Conservation (phyloP, 1,140 invertebrate species). For the Myzus persicae region DNA sequence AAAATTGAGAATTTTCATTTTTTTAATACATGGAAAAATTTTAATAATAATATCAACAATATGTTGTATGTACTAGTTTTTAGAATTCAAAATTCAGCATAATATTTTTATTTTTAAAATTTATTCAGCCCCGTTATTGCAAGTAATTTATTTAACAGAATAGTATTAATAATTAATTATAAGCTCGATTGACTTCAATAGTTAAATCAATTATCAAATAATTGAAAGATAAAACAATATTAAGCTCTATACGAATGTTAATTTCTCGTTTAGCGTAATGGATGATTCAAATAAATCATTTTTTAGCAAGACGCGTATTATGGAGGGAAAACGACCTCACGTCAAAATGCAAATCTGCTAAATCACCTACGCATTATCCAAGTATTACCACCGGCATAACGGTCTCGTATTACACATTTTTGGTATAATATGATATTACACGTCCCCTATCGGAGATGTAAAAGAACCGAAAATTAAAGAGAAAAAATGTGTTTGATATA, state of each 20-base stretch:
- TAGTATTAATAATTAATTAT: neutral
- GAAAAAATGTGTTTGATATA: neutral
- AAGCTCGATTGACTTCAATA: neutral
- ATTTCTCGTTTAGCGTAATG: neutral
- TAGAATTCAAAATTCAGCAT: neutral
- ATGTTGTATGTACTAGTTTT: neutral
- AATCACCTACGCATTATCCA: slow-evolving; percentile 1
- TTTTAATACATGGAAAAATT: neutral
- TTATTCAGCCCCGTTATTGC: neutral
- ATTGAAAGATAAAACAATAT: neutral
- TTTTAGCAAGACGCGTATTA: neutral
- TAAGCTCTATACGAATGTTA: neutral
- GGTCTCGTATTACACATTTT: slow-evolving; percentile 8
- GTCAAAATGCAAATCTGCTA: slow-evolving; percentile 31
- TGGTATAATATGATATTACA: slow-evolving; percentile 10
- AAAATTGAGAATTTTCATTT: neutral
- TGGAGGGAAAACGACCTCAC: neutral
- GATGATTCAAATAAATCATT: neutral
- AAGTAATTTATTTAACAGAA: neutral
- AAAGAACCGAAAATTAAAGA: slow-evolving; percentile 11
- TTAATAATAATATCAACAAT: neutral
- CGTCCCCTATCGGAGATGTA: neutral
- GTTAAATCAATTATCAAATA: too few species aligned
- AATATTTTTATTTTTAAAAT: neutral
- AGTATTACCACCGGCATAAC: neutral